Conservation (phyloP, 1,140 invertebrate species). For the fruit fly (Drosophila melanogaster) region Release_6_plus_ISO1_MT NT_033779.5:18066501-18067000, state of each 20-base stretch:
- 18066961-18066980: conserved; percentile 36
- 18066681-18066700: conserved; percentile 19
- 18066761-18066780: conserved; percentile 75
- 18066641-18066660: conserved; percentile 63
- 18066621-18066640: conserved; percentile 37
- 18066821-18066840: conserved; percentile 85
- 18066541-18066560: no score
- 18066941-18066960: conserved; percentile 14
- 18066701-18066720: background rate
- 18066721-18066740: conserved; percentile 55
- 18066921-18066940: conserved; percentile 71
- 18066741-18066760: conserved; percentile 29
- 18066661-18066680: conserved; percentile 45
- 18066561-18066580: no score
- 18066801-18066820: conserved; percentile 86
- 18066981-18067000: conserved; percentile 57
- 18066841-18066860: conserved; percentile 85
- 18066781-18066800: conserved; percentile 87
- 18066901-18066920: conserved; percentile 81
- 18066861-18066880: conserved; percentile 88
- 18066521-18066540: no score
- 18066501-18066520: no score
- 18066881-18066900: conserved; percentile 87
- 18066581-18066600: no score
- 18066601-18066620: conserved; percentile 1